These are phyloP conservation scores for Camponotus pennsylvanicus DNA, from an alignment of 1,140 invertebrate genomes.

Conservation along the genomic window DNA sequence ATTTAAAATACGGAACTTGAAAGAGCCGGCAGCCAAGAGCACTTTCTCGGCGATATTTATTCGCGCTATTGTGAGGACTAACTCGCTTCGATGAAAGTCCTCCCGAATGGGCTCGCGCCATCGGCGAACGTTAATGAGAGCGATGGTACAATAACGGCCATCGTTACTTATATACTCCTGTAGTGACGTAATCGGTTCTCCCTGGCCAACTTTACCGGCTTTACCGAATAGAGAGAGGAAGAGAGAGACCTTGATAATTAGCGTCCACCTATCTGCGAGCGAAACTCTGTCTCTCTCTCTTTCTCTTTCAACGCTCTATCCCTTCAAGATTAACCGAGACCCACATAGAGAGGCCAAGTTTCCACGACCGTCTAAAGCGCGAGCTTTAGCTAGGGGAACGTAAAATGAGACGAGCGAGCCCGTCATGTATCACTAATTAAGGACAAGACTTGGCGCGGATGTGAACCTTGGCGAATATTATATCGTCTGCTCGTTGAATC, in stretches of 20 bases:
- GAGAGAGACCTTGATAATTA: constrained; percentile 75
- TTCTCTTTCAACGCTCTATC: neutral
- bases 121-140: constrained; percentile 8
- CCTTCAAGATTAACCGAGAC: constrained; percentile 69
- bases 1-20: constrained; percentile 53
- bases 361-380: constrained; percentile 51
- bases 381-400: constrained; percentile 53
- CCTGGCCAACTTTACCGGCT: constrained; percentile 63
- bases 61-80: constrained; percentile 47
- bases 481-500: constrained; percentile 23
- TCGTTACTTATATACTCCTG: constrained; percentile 69
- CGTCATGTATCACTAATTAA: constrained; percentile 66
- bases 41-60: constrained; percentile 45
- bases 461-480: constrained; percentile 62
- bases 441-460: constrained; percentile 70
- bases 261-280: constrained; percentile 66
- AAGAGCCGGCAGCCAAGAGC: constrained; percentile 13
- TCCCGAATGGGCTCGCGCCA: constrained; percentile 40
- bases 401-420: constrained; percentile 54
- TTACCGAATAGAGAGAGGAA: constrained; percentile 17
- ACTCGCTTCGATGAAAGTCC: constrained; percentile 41
- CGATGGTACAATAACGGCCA: constrained; percentile 63
- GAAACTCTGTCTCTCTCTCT: neutral
- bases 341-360: constrained; percentile 70
- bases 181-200: constrained; percentile 71